phyloP scores from a whole-genome alignment of 2,113 vertebrate genomes.

The Bos indicus region DNA sequence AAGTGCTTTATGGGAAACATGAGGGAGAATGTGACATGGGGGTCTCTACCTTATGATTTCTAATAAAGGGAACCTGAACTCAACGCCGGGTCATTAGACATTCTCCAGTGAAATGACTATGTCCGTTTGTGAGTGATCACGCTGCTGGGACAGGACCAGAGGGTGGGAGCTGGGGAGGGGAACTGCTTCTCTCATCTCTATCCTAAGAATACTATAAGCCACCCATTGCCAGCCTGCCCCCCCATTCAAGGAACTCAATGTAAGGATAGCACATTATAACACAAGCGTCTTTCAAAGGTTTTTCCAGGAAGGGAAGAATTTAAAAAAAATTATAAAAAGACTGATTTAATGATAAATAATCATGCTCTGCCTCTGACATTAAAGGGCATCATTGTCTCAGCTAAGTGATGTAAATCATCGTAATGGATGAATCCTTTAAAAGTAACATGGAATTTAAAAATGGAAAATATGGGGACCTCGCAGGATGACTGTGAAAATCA shows the following conservation, averaged over 20 bases:
- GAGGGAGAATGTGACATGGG: background rate
- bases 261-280: background rate
- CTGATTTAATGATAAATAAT: constrained; percentile 80
- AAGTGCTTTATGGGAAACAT: background rate
- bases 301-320: constrained; percentile 34
- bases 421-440: constrained; percentile 80
- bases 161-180: background rate
- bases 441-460: constrained; percentile 80
- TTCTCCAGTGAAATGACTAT: no score
- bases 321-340: background rate
- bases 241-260: background rate
- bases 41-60: background rate
- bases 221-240: rapidly evolving
- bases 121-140: rapidly evolving
- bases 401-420: constrained; percentile 72
- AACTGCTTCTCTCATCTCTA: background rate
- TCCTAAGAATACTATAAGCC: background rate
- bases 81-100: background rate
- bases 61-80: background rate
- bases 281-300: constrained; percentile 63
- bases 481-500: constrained; percentile 78
- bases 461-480: constrained; percentile 75
- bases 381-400: constrained; percentile 76
- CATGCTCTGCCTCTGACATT: constrained; percentile 69
- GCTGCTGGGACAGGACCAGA: background rate